phyloP scores from a whole-genome alignment of 2,888 invertebrate species.

The Mycalesis mineus region DNA sequence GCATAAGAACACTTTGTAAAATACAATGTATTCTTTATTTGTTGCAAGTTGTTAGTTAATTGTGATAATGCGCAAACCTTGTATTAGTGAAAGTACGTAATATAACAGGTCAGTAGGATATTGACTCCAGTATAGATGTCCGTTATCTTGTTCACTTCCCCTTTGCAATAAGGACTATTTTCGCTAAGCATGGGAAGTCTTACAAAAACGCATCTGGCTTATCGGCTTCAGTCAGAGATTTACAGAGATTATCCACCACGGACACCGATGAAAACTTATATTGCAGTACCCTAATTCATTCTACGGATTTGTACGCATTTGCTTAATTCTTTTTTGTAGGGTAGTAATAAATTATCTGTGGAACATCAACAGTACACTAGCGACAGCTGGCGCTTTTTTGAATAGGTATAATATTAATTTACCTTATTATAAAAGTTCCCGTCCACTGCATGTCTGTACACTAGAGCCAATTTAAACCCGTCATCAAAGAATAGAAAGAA shows the following conservation, averaged over 20 bases:
- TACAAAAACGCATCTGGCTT: constrained; percentile 51
- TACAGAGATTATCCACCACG: constrained; percentile 56
- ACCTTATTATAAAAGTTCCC: no score
- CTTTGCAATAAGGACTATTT: constrained; percentile 22
- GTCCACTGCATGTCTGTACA: no score
- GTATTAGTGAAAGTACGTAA: constrained; percentile 3
- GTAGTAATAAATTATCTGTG: neutral
- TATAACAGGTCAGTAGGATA: constrained; percentile 23
- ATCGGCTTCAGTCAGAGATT: constrained; percentile 60
- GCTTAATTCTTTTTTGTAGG: constrained; percentile 17
- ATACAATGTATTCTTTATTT: neutral
- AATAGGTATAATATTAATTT: no score
- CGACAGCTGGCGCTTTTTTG: no score
- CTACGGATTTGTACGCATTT: constrained; percentile 27
- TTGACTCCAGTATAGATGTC: constrained; percentile 12
- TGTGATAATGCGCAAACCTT: neutral
- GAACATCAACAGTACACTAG: neutral
- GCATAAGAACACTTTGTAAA: no score
- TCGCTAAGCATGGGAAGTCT: constrained; percentile 44
- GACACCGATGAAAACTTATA: constrained; percentile 39
- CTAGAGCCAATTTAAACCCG: no score
- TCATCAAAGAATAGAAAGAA: no score
- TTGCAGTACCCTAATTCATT: constrained; percentile 28
- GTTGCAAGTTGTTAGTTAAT: neutral
- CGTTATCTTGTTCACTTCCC: constrained; percentile 10